Percentiles rank a stretch among this genome's conserved stretches.
Evolutionary conservation across 2,888 invertebrate species (phyloP).

Genomic region (Eudemis profundana): DNA sequence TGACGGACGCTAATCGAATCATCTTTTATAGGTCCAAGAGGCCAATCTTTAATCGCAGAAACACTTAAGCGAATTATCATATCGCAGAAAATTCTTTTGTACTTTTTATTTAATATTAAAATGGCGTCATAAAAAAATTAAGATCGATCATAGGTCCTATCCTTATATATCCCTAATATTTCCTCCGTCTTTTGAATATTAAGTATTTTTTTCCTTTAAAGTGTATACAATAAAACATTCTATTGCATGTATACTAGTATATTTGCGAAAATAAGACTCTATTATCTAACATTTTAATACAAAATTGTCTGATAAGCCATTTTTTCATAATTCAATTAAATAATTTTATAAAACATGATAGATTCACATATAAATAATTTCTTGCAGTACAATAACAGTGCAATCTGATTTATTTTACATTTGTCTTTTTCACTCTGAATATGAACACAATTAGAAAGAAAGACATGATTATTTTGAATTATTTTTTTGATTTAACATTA

Average conservation of each 20-base stretch:
- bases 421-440: not conserved
- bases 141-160: too few species aligned
- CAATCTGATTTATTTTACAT: not conserved
- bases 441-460: not conserved
- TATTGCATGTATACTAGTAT: not conserved
- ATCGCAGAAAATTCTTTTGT: too few species aligned
- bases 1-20: too few species aligned
- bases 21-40: too few species aligned
- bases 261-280: not conserved
- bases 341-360: conserved; percentile 1
- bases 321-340: not conserved
- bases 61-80: too few species aligned
- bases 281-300: not conserved
- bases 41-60: too few species aligned
- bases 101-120: too few species aligned
- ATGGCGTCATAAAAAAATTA: too few species aligned
- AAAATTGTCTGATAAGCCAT: not conserved
- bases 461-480: not conserved
- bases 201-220: too few species aligned
- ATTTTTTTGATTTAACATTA: not conserved
- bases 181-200: too few species aligned
- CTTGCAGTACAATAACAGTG: not conserved
- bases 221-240: not conserved
- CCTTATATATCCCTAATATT: too few species aligned
- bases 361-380: not conserved